These are phyloP conservation scores for Gastrophryne carolinensis DNA, from an alignment of 2,797 vertebrate species.

Conservation along the genomic window DNA sequence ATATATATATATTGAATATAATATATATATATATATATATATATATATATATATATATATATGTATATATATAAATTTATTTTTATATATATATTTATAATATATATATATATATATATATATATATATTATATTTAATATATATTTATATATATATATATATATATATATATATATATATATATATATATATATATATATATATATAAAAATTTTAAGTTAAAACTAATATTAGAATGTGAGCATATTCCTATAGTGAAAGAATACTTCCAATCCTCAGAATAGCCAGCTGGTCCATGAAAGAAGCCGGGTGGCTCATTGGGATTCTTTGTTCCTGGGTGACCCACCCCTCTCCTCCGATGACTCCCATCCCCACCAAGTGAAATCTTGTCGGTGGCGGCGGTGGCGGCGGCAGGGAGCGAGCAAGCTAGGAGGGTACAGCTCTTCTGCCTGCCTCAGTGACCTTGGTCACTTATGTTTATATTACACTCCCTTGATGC, in stretches of 20 bases:
- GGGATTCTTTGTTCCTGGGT: conserved; percentile 12
- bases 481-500: conserved; percentile 76
- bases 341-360: conserved; percentile 28
- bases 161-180: no score
- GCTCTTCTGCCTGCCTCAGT: conserved; percentile 50
- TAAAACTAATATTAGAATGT: no score
- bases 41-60: not conserved
- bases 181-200: no score
- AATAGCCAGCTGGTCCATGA: not conserved
- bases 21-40: not conserved
- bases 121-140: no score
- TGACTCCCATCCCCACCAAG: conserved; percentile 26
- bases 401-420: no score
- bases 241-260: no score
- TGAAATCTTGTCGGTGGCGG: conserved; percentile 40
- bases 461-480: conserved; percentile 70
- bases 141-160: no score
- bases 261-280: not conserved
- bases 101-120: no score
- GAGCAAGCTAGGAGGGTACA: conserved; percentile 30
- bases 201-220: no score
- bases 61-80: not conserved
- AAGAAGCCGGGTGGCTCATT: not conserved
- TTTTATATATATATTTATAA: no score
- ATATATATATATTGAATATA: not conserved